Evolutionary conservation across 1,140 invertebrate genomes (phyloP).

Genomic region (Drosophila eugracilis): DNA sequence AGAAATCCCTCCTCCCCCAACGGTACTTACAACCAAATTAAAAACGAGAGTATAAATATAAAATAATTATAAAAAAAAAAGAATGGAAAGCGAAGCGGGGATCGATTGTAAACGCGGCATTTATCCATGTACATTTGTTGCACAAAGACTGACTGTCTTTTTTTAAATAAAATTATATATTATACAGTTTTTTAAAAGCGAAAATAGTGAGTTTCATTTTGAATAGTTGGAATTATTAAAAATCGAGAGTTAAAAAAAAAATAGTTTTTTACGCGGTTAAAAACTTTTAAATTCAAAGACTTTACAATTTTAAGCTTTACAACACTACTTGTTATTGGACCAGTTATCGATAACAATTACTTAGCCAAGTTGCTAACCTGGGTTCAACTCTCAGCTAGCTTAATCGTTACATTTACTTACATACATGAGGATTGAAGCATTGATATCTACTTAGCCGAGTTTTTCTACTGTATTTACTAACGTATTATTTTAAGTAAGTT

Average conservation of each 20-base stretch:
- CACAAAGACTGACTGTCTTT: conserved; percentile 44
- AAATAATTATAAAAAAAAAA: too few species aligned
- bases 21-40: conserved; percentile 49
- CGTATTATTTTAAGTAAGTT: too few species aligned
- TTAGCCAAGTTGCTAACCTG: neutral
- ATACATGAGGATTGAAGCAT: too few species aligned
- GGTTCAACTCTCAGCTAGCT: neutral
- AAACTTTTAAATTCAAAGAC: neutral
- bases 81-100: conserved; percentile 7
- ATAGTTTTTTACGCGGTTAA: too few species aligned
- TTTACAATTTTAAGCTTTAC: too few species aligned
- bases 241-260: neutral
- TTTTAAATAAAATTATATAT: conserved; percentile 53
- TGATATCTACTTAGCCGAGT: too few species aligned
- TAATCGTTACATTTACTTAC: too few species aligned
- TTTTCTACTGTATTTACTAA: too few species aligned
- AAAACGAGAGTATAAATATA: conserved; percentile 34
- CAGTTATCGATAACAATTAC: neutral
- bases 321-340: too few species aligned
- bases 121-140: conserved; percentile 57
- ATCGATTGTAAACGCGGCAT: conserved; percentile 50
- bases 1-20: conserved; percentile 20
- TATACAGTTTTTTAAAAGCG: conserved; percentile 65
- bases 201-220: conserved; percentile 12
- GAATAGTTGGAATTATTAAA: neutral